Percentiles rank a stretch among this genome's conserved stretches.
Evolutionary conservation across 2,797 vertebrate genomes (phyloP).

Genomic region (Salarias fasciatus): DNA sequence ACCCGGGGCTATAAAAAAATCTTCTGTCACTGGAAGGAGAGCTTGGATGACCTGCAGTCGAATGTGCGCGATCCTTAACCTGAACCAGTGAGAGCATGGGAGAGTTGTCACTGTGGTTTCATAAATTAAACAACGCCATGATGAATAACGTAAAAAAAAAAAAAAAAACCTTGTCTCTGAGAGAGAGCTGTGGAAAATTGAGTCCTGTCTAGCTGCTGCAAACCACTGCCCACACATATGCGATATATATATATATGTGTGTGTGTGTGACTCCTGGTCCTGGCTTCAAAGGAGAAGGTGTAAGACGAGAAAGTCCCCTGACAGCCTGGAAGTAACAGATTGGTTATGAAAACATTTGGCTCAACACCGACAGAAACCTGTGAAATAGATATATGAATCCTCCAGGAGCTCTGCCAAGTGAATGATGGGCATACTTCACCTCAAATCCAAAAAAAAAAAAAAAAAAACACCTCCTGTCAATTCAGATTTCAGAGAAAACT

Average conservation of each 20-base stretch:
- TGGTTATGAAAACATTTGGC: slow-evolving; percentile 33
- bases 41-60: slow-evolving; percentile 44
- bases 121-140: too few species aligned
- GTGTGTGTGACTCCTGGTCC: slow-evolving; percentile 4
- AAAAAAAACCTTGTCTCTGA: too few species aligned
- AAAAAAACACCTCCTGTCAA: too few species aligned
- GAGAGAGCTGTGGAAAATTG: too few species aligned
- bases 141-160: too few species aligned
- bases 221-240: too few species aligned
- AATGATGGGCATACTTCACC: too few species aligned
- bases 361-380: slow-evolving; percentile 31
- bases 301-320: slow-evolving; percentile 53
- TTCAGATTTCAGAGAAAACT: not conserved
- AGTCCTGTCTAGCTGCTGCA: too few species aligned
- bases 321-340: slow-evolving; percentile 44
- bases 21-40: slow-evolving; percentile 39
- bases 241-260: too few species aligned
- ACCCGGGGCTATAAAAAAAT: slow-evolving; percentile 59
- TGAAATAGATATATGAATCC: slow-evolving; percentile 25
- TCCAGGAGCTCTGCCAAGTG: slow-evolving; percentile 26
- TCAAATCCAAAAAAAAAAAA: too few species aligned
- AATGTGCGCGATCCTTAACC: slow-evolving; percentile 10
- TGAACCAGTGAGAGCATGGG: slow-evolving; percentile 9
- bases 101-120: not conserved
- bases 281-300: slow-evolving; percentile 41